Evolutionary conservation across 2,888 invertebrate species (phyloP).

Genomic region (Conus canariensis): DNA sequence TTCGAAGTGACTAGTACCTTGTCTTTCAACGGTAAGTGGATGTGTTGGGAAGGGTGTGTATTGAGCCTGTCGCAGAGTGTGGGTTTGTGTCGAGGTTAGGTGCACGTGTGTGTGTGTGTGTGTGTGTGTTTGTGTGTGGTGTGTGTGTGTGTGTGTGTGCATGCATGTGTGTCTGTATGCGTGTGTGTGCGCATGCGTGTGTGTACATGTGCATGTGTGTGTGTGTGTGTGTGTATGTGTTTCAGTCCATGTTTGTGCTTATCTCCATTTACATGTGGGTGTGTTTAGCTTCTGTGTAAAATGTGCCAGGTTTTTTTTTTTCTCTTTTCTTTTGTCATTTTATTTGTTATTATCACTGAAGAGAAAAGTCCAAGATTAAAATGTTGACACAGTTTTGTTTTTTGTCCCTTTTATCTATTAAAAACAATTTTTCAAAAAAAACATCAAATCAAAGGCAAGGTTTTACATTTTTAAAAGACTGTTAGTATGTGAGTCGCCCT

Average conservation of each 20-base stretch:
- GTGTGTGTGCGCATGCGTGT: background rate
- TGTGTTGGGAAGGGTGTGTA: background rate
- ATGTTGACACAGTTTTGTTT: too few species aligned
- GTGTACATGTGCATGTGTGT: background rate
- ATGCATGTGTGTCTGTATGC: background rate
- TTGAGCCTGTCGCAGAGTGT: background rate
- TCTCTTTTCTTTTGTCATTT: background rate
- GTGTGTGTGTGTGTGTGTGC: background rate
- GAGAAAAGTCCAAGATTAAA: too few species aligned
- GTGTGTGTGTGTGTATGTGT: background rate
- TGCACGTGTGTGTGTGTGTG: background rate
- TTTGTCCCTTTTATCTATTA: too few species aligned
- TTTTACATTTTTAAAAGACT: too few species aligned
- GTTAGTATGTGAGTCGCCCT: too few species aligned
- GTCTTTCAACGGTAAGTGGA: constrained; percentile 60
- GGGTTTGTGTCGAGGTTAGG: background rate
- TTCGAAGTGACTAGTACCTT: constrained; percentile 59
- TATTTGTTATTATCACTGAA: too few species aligned
- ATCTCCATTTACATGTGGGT: background rate
- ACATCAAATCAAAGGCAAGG: too few species aligned
- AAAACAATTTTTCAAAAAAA: too few species aligned
- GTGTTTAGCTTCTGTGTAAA: background rate
- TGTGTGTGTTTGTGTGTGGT: background rate
- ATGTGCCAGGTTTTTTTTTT: background rate
- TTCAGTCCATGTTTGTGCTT: background rate